These are phyloP conservation scores for Xiphias gladius DNA, from an alignment of 2,113 vertebrate genomes.

Conservation along the genomic window DNA sequence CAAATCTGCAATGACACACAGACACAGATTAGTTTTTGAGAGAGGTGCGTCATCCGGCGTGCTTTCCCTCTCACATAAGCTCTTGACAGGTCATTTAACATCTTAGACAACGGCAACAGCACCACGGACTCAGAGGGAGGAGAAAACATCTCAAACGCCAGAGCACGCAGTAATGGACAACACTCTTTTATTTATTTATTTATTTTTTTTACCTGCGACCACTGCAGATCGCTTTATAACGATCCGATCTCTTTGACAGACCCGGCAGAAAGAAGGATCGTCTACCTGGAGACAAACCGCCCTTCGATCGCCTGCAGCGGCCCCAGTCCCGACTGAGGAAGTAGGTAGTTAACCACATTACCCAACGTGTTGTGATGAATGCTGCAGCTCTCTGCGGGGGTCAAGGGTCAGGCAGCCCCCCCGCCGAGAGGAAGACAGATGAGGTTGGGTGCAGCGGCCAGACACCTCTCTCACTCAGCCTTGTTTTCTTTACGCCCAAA, in stretches of 20 bases:
- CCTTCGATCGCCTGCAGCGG: conserved; percentile 37
- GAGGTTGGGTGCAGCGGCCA: conserved; percentile 77
- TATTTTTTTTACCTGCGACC: conserved; percentile 49
- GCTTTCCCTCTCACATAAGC: not conserved
- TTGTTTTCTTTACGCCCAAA: conserved; percentile 83
- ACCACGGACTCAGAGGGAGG: conserved; percentile 34
- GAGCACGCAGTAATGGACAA: conserved; percentile 53
- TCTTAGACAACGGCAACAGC: not conserved
- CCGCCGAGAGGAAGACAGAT: conserved; percentile 85
- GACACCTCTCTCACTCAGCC: conserved; percentile 77
- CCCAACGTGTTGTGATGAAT: conserved; percentile 85
- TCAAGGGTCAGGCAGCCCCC: conserved; percentile 83
- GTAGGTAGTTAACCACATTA: conserved; percentile 83
- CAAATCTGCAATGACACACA: not conserved
- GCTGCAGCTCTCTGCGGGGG: conserved; percentile 76
- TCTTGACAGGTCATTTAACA: conserved; percentile 47
- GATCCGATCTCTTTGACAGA: conserved; percentile 39
- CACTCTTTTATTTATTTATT: too few relatives aligned
- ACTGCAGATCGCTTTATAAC: conserved; percentile 44
- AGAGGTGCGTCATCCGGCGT: too few relatives aligned
- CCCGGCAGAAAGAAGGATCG: conserved; percentile 27
- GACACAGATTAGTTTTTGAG: not conserved
- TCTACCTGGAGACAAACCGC: conserved; percentile 60
- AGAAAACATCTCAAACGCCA: conserved; percentile 44
- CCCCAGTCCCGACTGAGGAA: conserved; percentile 73